Conservation (phyloP, 2,113 vertebrate species). For the Gymnobelideus leadbeateri region DNA sequence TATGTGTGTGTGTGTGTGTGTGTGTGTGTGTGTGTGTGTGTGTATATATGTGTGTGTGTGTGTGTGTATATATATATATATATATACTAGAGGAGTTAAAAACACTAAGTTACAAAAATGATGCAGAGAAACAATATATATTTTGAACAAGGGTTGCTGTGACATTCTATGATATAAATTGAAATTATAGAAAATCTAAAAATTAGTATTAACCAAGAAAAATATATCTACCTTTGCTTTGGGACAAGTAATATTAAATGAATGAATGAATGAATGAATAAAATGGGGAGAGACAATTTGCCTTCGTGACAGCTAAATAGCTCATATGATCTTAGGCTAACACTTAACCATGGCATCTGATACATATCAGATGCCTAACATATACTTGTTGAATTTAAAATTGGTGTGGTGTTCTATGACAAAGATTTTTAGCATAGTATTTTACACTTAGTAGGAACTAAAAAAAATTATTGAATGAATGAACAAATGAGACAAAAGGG, state of each 20-base stretch:
- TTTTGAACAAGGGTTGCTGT: neutral
- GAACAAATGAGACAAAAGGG: neutral
- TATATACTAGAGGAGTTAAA: neutral
- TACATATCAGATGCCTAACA: neutral
- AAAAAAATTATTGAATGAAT: neutral
- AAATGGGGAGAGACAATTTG: neutral
- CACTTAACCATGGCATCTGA: neutral
- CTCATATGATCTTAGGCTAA: neutral
- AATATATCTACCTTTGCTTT: neutral
- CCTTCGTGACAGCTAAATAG: neutral
- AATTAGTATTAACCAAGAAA: neutral
- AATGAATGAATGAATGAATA: too few relatives aligned
- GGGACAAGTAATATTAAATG: too few relatives aligned
- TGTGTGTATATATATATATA: too few relatives aligned
- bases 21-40: too few relatives aligned
- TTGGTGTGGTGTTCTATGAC: neutral
- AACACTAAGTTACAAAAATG: neutral
- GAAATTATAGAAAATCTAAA: neutral
- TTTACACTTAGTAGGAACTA: neutral
- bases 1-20: too few relatives aligned
- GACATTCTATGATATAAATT: neutral
- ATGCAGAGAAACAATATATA: neutral
- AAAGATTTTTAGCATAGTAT: neutral
- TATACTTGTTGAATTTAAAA: neutral
- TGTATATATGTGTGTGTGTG: too few relatives aligned